Evolutionary conservation across 2,797 vertebrate species (phyloP), one percentile per base, ranked within the genome.

Genomic region (Siniperca scherzeri): DNA sequence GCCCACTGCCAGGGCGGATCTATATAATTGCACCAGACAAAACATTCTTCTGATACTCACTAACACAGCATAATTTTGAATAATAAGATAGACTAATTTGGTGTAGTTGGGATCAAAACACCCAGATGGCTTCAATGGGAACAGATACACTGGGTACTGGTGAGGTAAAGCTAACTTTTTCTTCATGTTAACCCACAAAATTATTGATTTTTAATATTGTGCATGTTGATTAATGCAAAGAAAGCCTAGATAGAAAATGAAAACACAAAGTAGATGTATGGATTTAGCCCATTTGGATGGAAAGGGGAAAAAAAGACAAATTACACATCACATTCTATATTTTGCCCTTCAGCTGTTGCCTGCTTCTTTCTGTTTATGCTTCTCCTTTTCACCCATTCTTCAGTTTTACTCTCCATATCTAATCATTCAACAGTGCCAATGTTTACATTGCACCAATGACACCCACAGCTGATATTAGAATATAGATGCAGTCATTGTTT

Each of bases 21-120:
- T 82, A 88, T 91, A 85, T 93, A 88, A 94, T 93, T 89, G 81
- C 85, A 89, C 73, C 61, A 89, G 84, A 90, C 90, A 87, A 92
- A 91, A 88, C 80, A 89, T 82, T 88, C 77, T 78, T 89, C 74
- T 87, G 88, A 87, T 91, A 74, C 60, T 89, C 73, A 78, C 70
- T 84, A 87, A 85, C 46, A 22, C 82, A 46, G 89, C 81, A 85
- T 89, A 36, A 88, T 89, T 90, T 78, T 80, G 79, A 90, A 91
- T 90, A 89, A 91, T 87, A 77, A 81, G 62, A 86, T 56, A 25
- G 64, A 57, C 72, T 83, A 55, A 73, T 87, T 83, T 82, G 36
- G 66, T 62, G 36, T 30, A 61, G 71, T 40, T 81, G 71, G 55
- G 68, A 83, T 78, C 27, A 68, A 62, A 89, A 86, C 50, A 70